phyloP scores from a whole-genome alignment of 2,888 invertebrate genomes.

The Julus scandinavius region DNA sequence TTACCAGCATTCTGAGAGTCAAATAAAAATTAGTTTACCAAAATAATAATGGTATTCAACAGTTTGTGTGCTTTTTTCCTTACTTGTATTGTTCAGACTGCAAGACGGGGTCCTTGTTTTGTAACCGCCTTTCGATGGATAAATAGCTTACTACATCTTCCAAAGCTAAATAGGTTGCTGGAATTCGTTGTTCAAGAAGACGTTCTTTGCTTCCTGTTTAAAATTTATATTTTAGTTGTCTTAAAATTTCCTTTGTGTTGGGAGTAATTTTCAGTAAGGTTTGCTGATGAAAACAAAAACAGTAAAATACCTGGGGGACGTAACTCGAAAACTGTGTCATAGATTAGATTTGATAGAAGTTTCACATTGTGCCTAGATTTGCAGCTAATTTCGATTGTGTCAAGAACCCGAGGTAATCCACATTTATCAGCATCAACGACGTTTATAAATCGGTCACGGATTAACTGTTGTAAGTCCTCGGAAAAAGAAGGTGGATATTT shows the following conservation, averaged over 20 bases:
- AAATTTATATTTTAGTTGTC: background rate
- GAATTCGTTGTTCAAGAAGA: slow-evolving; percentile 91
- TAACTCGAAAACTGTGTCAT: slow-evolving; percentile 91
- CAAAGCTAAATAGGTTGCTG: slow-evolving; percentile 92
- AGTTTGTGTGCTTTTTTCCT: background rate
- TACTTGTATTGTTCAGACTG: slow-evolving; percentile 66
- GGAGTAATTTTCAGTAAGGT: background rate
- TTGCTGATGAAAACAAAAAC: slow-evolving; percentile 32
- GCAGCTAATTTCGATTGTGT: slow-evolving; percentile 91
- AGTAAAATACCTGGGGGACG: slow-evolving; percentile 78
- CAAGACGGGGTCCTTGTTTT: slow-evolving; percentile 67
- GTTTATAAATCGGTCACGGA: slow-evolving; percentile 87
- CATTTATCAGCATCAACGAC: slow-evolving; percentile 96
- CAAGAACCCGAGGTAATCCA: slow-evolving; percentile 91
- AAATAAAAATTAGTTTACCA: background rate
- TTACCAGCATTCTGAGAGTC: slow-evolving; percentile 67
- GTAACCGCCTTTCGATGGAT: slow-evolving; percentile 78
- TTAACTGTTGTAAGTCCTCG: slow-evolving; percentile 87
- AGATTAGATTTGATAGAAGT: slow-evolving; percentile 88
- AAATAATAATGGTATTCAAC: background rate
- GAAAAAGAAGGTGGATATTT: slow-evolving; percentile 70
- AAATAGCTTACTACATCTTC: slow-evolving; percentile 90
- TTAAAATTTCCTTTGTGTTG: background rate
- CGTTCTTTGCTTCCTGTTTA: slow-evolving; percentile 83
- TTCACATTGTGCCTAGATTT: slow-evolving; percentile 90